Conservation (phyloP, 2,113 vertebrate genomes). For the Mesembrinibis cayennensis region DNA sequence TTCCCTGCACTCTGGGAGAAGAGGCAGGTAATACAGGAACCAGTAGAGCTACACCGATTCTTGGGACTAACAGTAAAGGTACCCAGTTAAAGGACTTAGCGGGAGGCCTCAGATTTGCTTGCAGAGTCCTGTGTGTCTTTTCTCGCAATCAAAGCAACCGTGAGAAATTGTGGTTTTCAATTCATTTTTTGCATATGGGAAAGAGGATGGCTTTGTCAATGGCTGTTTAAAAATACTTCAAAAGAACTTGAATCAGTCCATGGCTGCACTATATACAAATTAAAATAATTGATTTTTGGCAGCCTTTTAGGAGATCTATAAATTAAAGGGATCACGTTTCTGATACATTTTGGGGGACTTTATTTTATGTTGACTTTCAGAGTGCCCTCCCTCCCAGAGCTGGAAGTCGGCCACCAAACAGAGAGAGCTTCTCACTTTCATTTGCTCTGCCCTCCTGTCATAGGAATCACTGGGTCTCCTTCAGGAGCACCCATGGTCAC, state of each 20-base stretch:
- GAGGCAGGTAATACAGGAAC: neutral
- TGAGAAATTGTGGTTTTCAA: slow-evolving; percentile 40
- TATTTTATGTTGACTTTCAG: slow-evolving; percentile 34
- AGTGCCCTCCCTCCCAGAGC: neutral
- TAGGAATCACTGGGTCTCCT: neutral
- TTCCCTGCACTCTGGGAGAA: neutral
- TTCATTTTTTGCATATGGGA: neutral
- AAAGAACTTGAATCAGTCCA: slow-evolving; percentile 61
- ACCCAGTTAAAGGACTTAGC: neutral
- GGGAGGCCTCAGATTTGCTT: neutral
- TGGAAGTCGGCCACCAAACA: slow-evolving; percentile 47
- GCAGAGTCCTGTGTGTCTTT: neutral
- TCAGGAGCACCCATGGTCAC: neutral
- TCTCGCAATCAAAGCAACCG: neutral
- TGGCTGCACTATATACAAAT: slow-evolving; percentile 62
- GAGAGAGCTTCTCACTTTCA: neutral
- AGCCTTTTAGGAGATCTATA: slow-evolving; percentile 63
- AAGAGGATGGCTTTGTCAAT: slow-evolving; percentile 54
- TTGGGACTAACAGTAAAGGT: neutral
- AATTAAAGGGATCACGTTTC: slow-evolving; percentile 62
- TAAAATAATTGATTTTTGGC: slow-evolving; percentile 72
- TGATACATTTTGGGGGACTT: slow-evolving; percentile 48
- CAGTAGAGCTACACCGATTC: neutral
- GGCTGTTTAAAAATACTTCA: slow-evolving; percentile 66
- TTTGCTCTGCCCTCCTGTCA: neutral